A percentile compares a stretch with the other conserved stretches of the same genome.
Evolutionary conservation across 2,113 vertebrate species (phyloP).

Genomic region (Psittacus erithacus): DNA sequence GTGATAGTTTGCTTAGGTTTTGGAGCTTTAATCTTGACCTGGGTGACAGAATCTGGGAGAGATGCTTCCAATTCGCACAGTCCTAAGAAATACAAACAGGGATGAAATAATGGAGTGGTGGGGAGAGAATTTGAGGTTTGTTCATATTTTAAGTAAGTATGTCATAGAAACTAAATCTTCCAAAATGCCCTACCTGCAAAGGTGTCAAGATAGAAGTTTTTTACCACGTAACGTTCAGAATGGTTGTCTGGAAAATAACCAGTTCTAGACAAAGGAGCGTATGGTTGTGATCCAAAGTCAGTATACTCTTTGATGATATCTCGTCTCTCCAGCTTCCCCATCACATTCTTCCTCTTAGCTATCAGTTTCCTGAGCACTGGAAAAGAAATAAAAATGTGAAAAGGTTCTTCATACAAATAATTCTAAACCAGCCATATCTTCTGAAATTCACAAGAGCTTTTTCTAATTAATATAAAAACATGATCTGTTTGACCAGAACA

Average conservation of each 20-base stretch:
- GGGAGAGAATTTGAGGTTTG: not conserved
- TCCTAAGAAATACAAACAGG: conserved; percentile 69
- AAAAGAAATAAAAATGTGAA: conserved; percentile 10
- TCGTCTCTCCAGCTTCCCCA: conserved; percentile 76
- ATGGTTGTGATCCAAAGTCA: conserved; percentile 77
- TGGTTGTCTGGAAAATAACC: conserved; percentile 76
- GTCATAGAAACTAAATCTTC: not conserved
- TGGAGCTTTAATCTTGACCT: conserved; percentile 63
- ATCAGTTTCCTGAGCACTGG: conserved; percentile 87
- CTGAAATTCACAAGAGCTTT: not conserved
- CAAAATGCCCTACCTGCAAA: conserved; percentile 81
- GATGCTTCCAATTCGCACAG: conserved; percentile 81
- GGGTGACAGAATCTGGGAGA: conserved; percentile 74
- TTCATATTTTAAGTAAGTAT: not conserved
- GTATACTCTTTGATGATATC: conserved; percentile 78
- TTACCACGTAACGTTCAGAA: conserved; percentile 64
- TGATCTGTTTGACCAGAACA: not conserved
- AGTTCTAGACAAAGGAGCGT: conserved; percentile 69
- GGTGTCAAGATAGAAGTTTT: conserved; percentile 80
- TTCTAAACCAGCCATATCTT: not conserved
- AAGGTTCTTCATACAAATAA: not conserved
- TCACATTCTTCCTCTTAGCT: conserved; percentile 75
- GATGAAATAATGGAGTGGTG: not conserved
- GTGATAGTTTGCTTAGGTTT: conserved; percentile 69
- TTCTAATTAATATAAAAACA: not conserved